Conservation (phyloP, 2,888 invertebrate species). For the Macrosiphum euphorbiae region DNA sequence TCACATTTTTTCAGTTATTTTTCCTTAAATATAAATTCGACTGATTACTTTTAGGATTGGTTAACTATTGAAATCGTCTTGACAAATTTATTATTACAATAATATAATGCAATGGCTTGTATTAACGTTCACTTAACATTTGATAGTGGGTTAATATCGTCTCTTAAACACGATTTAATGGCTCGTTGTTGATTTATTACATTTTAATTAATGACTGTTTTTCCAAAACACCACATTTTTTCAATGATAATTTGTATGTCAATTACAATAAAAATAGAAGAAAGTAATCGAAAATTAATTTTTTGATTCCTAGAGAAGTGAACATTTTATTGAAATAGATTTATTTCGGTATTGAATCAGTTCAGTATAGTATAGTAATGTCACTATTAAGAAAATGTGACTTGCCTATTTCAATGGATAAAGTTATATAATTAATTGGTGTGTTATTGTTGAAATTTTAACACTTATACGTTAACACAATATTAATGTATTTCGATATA, state of each 20-base stretch:
- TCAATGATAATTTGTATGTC: background rate
- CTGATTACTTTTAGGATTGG: background rate
- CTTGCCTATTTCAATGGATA: background rate
- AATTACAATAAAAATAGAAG: background rate
- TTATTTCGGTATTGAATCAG: background rate
- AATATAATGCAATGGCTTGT: background rate
- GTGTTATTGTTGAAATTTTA: background rate
- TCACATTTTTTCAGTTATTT: background rate
- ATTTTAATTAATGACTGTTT: background rate
- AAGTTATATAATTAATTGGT: background rate
- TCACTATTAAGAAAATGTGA: background rate
- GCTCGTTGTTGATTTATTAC: background rate
- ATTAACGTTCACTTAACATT: background rate
- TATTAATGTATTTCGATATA: background rate
- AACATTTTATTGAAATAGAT: background rate
- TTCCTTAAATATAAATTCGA: background rate
- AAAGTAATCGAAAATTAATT: background rate
- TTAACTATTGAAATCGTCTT: background rate
- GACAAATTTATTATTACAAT: background rate
- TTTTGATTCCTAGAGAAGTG: background rate
- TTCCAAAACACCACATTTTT: background rate
- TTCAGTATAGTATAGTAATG: background rate
- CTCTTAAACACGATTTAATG: background rate
- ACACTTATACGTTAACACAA: background rate
- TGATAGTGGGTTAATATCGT: background rate